Evolutionary conservation across 1,140 invertebrate genomes (phyloP).

Genomic region (Aporrectodea caliginosa): DNA sequence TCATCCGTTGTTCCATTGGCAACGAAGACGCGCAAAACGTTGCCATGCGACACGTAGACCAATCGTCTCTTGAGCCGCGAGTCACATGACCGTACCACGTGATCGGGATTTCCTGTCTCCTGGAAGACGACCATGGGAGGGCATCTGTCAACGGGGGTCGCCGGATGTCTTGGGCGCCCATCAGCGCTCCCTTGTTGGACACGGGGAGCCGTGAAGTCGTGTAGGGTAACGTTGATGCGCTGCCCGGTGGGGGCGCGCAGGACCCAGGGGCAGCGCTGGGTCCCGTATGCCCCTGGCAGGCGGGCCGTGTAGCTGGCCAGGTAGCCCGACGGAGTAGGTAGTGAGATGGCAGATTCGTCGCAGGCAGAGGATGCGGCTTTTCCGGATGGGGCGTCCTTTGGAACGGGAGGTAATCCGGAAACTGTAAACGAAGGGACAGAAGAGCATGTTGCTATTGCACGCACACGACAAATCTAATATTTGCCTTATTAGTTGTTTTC

Average conservation of each 20-base stretch:
- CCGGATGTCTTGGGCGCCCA: no score
- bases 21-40: neutral
- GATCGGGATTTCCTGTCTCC: neutral
- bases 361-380: no score
- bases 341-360: neutral
- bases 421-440: no score
- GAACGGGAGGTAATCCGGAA: no score
- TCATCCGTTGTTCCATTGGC: neutral
- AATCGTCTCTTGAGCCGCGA: neutral
- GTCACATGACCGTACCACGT: neutral
- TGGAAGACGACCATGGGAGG: neutral
- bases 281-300: neutral
- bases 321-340: neutral
- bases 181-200: neutral
- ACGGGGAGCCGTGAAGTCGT: neutral
- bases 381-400: no score
- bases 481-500: no score
- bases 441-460: no score
- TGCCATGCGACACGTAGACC: neutral
- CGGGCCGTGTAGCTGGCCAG: neutral
- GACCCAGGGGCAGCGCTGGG: neutral
- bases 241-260: neutral
- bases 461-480: no score
- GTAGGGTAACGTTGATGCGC: neutral
- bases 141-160: neutral